These are phyloP conservation scores for Lasioglossum villosulum DNA, from an alignment of 2,888 invertebrate genomes.

Conservation along the genomic window DNA sequence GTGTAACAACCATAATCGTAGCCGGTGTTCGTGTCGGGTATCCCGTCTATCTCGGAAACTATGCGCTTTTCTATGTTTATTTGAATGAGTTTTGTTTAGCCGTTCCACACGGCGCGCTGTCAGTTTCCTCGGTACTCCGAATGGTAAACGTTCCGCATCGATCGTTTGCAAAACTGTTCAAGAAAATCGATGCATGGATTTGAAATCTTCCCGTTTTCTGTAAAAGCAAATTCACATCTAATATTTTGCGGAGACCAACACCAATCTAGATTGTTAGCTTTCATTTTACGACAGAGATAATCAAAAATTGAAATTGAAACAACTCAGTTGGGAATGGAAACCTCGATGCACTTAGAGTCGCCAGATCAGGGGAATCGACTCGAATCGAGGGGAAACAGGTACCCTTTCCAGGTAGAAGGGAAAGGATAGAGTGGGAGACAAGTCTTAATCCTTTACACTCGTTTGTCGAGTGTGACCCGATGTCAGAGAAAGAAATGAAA, in stretches of 20 bases:
- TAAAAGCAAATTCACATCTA: not conserved
- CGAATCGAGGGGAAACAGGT: no score
- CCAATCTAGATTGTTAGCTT: not conserved
- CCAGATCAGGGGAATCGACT: no score
- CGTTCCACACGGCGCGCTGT: not conserved
- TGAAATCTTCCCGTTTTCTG: not conserved
- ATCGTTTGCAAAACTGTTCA: not conserved
- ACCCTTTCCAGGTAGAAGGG: no score
- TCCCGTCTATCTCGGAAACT: not conserved
- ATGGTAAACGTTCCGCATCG: not conserved
- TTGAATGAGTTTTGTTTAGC: conserved; percentile 8
- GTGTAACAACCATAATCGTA: not conserved
- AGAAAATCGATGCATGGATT: not conserved
- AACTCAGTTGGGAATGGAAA: no score
- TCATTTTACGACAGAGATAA: not conserved
- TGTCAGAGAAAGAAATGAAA: no score
- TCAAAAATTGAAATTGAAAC: no score
- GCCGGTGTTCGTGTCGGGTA: conserved; percentile 14
- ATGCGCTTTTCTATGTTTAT: not conserved
- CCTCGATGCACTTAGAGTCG: no score
- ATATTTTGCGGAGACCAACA: not conserved
- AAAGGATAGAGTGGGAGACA: no score
- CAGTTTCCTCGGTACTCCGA: not conserved
- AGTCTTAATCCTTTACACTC: no score
- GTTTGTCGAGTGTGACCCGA: no score